Base-by-base conservation (phyloP, 2,797 vertebrate species). In the Craterocephalus amniculus region DNA sequence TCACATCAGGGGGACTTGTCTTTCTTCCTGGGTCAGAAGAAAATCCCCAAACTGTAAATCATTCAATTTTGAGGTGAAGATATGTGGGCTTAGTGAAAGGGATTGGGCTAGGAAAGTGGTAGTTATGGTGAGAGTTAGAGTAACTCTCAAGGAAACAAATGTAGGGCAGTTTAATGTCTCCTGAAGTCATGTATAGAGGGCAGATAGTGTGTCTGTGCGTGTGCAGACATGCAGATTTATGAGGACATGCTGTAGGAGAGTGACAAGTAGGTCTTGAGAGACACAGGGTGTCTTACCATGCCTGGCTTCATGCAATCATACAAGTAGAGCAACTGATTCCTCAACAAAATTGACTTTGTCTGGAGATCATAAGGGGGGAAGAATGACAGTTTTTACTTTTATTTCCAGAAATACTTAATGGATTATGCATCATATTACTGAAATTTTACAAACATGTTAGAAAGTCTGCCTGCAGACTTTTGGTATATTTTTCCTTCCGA, bases 191-290 rank as follows among this genome's bases (percentile, higher is more conserved):
- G 24, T 20, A 1, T 22, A 24, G n/a, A 54, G 24, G 9, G 14
- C 20, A 43, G 26, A 36, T 52, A 72, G 71, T 63, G 10, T 64
- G 82, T 78, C 88, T 71, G 49, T 24, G 72, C 67, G n/a, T 43
- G 58, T 67, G 68, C 34, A 29, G 27, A 69, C 74, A 79, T 76
- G 76, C 82, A 88, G 85, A 90, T 93, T 92, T 90, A 90, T 59
- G 81, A 91, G 78, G 70, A 63, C 68, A 43, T 63, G 60, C 64
- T 72, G 82, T 67, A 74, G 76, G 74, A 83, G 74, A 68, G 70
- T 64, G 70, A 79, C 74, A 79, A 80, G 88, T 75, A 71, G 77
- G 78, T 87, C 82, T 76, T 83, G 38, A 68, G 72, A 70, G 81
- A 76, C 68, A 79, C 54, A 71, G 73, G 71, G 78, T 81, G 64